Evolutionary conservation across 2,888 invertebrate genomes (phyloP).

Genomic region (Hyppa rectilinea): DNA sequence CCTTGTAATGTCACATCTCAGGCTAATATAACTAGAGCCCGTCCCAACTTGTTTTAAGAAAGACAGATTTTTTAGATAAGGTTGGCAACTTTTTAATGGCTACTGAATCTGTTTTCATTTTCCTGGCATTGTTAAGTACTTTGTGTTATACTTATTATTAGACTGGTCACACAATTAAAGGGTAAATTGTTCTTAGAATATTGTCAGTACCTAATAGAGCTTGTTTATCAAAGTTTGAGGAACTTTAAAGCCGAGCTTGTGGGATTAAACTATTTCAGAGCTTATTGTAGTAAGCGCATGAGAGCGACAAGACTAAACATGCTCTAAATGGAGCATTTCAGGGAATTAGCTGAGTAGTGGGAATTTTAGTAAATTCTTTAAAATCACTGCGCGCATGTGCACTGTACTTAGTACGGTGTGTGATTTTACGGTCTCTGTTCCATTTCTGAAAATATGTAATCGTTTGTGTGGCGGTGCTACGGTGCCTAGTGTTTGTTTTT

Average conservation of each 20-base stretch:
- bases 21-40: slow-evolving; percentile 72
- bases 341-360: slow-evolving; percentile 15
- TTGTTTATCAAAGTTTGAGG: slow-evolving; percentile 25
- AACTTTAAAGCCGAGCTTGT: slow-evolving; percentile 23
- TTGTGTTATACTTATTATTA: slow-evolving; percentile 43
- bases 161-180: background rate
- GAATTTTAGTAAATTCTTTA: slow-evolving; percentile 27
- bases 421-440: background rate
- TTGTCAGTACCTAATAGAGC: slow-evolving; percentile 10
- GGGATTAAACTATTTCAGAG: slow-evolving; percentile 48
- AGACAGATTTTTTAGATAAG: slow-evolving; percentile 74
- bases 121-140: slow-evolving; percentile 42
- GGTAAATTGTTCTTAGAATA: slow-evolving; percentile 10
- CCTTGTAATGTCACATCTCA: slow-evolving; percentile 78
- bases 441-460: background rate
- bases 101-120: slow-evolving; percentile 57
- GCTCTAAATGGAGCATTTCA: slow-evolving; percentile 33
- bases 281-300: slow-evolving; percentile 26
- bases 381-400: slow-evolving; percentile 15
- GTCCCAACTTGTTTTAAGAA: slow-evolving; percentile 70
- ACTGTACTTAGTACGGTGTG: background rate
- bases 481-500: background rate
- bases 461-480: background rate
- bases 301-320: slow-evolving; percentile 30
- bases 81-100: slow-evolving; percentile 70